These are phyloP conservation scores for Muscicapa comitata DNA, from an alignment of 2,797 vertebrate species.

Conservation along the genomic window DNA sequence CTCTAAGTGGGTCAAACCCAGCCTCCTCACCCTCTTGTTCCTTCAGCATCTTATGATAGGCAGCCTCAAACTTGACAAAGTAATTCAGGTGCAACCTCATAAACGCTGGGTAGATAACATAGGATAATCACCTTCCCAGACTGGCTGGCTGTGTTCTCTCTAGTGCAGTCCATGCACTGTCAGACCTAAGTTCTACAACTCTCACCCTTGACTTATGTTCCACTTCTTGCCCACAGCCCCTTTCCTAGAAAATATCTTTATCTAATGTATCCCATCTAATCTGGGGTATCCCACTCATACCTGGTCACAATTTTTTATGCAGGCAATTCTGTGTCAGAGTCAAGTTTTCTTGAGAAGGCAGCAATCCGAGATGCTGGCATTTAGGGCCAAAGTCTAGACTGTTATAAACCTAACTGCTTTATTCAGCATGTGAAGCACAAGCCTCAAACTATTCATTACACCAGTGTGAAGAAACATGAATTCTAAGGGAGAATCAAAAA, in stretches of 20 bases:
- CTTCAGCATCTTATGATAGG: background rate
- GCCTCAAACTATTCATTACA: background rate
- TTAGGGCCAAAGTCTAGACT: background rate
- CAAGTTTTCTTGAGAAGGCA: background rate
- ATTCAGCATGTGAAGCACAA: background rate
- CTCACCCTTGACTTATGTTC: fast-evolving
- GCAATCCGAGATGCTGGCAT: background rate
- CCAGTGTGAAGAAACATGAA: background rate
- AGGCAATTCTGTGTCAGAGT: background rate
- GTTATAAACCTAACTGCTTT: background rate
- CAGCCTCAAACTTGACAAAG: background rate
- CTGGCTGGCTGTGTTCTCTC: background rate
- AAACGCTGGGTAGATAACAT: background rate
- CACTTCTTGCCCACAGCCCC: background rate
- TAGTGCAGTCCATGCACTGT: background rate
- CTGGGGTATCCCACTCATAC: background rate
- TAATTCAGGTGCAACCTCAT: background rate
- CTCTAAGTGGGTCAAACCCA: background rate
- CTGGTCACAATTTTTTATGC: background rate
- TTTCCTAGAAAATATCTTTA: background rate
- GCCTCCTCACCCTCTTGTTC: background rate
- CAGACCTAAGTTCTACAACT: background rate
- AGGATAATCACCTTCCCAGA: background rate
- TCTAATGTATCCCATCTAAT: background rate
- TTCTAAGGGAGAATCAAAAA: background rate